phyloP scores from a whole-genome alignment of 2,888 invertebrate genomes.

The Aplocera efformata region DNA sequence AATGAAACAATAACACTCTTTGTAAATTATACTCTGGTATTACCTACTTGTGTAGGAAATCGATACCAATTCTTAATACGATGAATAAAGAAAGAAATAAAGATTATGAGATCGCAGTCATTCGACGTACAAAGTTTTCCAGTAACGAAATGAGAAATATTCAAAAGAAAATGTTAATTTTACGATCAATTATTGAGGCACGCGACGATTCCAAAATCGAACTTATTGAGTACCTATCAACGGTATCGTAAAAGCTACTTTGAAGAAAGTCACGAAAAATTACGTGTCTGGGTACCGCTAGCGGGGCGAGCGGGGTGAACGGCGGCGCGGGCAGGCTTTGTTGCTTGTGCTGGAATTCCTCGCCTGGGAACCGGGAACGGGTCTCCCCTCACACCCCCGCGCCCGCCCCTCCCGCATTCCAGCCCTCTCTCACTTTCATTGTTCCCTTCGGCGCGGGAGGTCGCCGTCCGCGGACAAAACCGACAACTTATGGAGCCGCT shows the following conservation, averaged over 20 bases:
- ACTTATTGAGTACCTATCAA: slow-evolving; percentile 43
- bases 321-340: slow-evolving; percentile 75
- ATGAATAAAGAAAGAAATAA: no score
- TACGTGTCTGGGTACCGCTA: slow-evolving; percentile 49
- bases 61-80: no score
- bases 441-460: slow-evolving; percentile 77
- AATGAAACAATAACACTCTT: slow-evolving; percentile 59
- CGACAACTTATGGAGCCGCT: slow-evolving; percentile 70
- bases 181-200: slow-evolving; percentile 39
- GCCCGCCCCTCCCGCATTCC: slow-evolving; percentile 61
- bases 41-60: slow-evolving; percentile 3
- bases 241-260: slow-evolving; percentile 54
- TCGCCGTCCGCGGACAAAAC: slow-evolving; percentile 63
- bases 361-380: slow-evolving; percentile 76
- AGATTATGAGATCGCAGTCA: no score
- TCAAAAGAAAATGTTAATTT: slow-evolving; percentile 37
- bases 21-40: slow-evolving; percentile 34
- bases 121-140: no score
- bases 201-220: slow-evolving; percentile 51
- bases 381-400: slow-evolving; percentile 44
- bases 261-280: slow-evolving; percentile 69
- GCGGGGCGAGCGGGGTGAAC: slow-evolving; percentile 63
- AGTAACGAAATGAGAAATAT: slow-evolving; percentile 25
- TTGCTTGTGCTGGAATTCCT: slow-evolving; percentile 78
- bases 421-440: slow-evolving; percentile 79